Conservation (phyloP, 2,113 vertebrate species). For the Xyrauchen texanus region DNA sequence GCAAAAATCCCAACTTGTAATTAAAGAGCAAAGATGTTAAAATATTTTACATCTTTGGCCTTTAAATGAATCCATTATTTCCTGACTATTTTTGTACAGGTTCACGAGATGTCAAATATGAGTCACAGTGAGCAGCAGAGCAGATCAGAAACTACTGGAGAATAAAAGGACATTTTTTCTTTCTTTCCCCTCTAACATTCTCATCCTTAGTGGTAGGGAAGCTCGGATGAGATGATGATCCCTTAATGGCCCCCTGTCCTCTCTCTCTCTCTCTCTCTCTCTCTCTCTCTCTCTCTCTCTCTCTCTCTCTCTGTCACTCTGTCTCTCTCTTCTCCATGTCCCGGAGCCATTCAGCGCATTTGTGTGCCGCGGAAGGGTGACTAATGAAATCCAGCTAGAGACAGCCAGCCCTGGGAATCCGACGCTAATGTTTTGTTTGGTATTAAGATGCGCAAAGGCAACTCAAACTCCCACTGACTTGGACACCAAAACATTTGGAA, state of each 20-base stretch:
- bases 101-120: not conserved
- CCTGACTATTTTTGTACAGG: not conserved
- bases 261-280: not conserved
- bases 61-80: not conserved
- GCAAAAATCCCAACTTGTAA: not conserved
- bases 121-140: not conserved
- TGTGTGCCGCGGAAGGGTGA: slow-evolving; percentile 63
- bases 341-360: slow-evolving; percentile 62
- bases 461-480: slow-evolving; percentile 77
- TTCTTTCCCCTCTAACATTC: slow-evolving; percentile 1
- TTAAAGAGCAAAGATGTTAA: not conserved
- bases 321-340: slow-evolving; percentile 43
- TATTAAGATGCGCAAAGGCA: slow-evolving; percentile 74
- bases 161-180: not conserved
- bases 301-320: not conserved
- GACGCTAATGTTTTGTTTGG: slow-evolving; percentile 72
- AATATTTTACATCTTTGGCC: not conserved
- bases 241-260: slow-evolving; percentile 60
- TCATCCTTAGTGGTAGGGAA: slow-evolving; percentile 48
- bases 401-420: slow-evolving; percentile 58
- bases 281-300: slow-evolving; percentile 1
- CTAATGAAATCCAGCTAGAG: slow-evolving; percentile 69
- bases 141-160: slow-evolving; percentile 17
- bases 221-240: slow-evolving; percentile 55
- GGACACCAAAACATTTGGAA: slow-evolving; percentile 74